A percentile compares a stretch with the other conserved stretches of the same genome.
Conservation (phyloP, 1,140 invertebrate genomes). For the Wasmannia auropunctata region DNA sequence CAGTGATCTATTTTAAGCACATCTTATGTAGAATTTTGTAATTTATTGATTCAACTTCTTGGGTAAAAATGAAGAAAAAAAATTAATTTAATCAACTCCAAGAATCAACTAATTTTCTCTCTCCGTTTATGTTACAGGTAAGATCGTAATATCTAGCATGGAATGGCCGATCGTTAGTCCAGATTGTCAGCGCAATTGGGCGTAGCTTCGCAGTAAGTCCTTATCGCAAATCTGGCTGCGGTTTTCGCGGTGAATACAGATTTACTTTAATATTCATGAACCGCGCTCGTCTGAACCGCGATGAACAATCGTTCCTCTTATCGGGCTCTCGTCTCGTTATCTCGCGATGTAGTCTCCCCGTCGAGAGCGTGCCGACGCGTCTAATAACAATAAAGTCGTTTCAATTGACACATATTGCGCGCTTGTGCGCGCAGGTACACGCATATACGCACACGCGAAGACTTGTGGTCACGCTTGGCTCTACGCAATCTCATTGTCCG, state of each 20-base stretch:
- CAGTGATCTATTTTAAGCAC: background rate
- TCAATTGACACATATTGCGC: slow-evolving; percentile 69
- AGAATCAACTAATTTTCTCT: background rate
- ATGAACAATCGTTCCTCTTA: slow-evolving; percentile 45
- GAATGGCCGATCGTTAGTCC: slow-evolving; percentile 7
- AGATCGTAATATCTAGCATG: background rate
- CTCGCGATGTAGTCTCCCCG: slow-evolving; percentile 43
- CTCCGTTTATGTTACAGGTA: slow-evolving; percentile 41
- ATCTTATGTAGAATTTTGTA: background rate
- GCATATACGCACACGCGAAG: background rate
- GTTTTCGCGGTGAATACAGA: slow-evolving; percentile 49
- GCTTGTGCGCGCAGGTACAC: slow-evolving; percentile 42
- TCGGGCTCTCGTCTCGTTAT: slow-evolving; percentile 34
- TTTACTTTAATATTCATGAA: slow-evolving; percentile 49
- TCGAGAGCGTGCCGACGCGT: slow-evolving; percentile 53
- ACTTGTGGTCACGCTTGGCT: slow-evolving; percentile 71
- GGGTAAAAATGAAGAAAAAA: background rate
- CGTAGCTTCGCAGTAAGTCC: slow-evolving; percentile 26
- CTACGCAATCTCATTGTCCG: slow-evolving; percentile 78
- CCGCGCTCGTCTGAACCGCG: background rate
- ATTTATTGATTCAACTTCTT: background rate
- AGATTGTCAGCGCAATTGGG: slow-evolving; percentile 40
- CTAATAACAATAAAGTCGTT: slow-evolving; percentile 70
- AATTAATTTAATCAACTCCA: background rate
- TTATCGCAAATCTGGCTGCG: slow-evolving; percentile 30